These are phyloP conservation scores for Epinephelus cyanopodus DNA, from an alignment of 2,113 vertebrate genomes.

Conservation along the genomic window DNA sequence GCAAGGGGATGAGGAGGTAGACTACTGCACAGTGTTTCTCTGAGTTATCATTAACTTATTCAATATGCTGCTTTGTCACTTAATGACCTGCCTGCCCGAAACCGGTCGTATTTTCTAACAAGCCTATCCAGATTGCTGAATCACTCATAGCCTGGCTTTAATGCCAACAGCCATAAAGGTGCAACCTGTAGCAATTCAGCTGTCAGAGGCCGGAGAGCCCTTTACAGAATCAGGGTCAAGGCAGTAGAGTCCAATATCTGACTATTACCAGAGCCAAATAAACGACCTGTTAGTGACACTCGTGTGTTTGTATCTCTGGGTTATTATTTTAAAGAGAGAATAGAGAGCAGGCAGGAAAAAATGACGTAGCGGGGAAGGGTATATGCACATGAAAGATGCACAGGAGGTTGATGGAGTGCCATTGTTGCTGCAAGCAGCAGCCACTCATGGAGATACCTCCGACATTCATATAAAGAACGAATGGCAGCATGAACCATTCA, in stretches of 20 bases:
- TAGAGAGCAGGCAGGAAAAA: neutral
- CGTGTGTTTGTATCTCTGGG: neutral
- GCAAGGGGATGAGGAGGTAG: no score
- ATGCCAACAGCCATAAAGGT: neutral
- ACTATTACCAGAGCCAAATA: constrained; percentile 1
- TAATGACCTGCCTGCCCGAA: no score
- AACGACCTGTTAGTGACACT: neutral
- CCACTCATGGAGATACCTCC: constrained; percentile 31
- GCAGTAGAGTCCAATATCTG: neutral
- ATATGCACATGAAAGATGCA: constrained; percentile 49
- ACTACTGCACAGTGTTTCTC: no score
- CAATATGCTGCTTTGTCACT: no score
- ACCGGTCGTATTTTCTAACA: no score
- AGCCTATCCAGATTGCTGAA: no score
- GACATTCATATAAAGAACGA: constrained; percentile 52
- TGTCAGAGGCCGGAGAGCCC: neutral
- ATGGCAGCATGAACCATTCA: constrained; percentile 65
- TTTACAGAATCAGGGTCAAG: constrained; percentile 15
- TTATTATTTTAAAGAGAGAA: constrained; percentile 1
- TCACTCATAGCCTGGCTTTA: neutral
- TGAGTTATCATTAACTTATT: no score
- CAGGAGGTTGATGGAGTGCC: constrained; percentile 18
- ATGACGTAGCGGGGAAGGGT: neutral
- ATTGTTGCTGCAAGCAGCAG: constrained; percentile 37
- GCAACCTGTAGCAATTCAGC: neutral